Percentiles rank a stretch among this genome's conserved stretches.
phyloP scores from a whole-genome alignment of 1,140 invertebrate genomes.

The Papilio dardanus region DNA sequence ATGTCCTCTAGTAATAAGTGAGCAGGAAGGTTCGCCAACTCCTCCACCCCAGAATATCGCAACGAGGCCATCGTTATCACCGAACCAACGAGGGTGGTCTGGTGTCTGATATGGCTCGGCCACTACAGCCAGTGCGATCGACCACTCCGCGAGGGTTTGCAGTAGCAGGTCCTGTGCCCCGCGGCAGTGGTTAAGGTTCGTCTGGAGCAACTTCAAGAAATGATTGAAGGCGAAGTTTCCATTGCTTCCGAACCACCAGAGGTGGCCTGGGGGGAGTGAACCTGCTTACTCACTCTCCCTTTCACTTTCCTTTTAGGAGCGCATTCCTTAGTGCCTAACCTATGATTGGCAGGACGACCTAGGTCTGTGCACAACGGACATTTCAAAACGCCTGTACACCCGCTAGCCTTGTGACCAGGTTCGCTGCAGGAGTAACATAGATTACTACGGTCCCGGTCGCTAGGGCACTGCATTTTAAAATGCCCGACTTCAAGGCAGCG shows the following conservation, averaged over 20 bases:
- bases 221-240: neutral
- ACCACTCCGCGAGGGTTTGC: constrained; percentile 42
- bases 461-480: constrained; percentile 12
- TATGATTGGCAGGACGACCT: neutral
- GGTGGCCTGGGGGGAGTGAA: neutral
- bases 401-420: constrained; percentile 24
- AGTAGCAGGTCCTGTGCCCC: constrained; percentile 42
- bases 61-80: constrained; percentile 35
- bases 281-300: neutral
- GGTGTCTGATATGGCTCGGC: constrained; percentile 45
- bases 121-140: constrained; percentile 40
- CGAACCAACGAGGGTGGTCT: constrained; percentile 40
- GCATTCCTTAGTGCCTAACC: neutral
- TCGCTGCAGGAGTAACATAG: constrained; percentile 36
- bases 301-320: neutral
- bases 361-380: neutral
- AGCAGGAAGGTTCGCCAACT: constrained; percentile 11
- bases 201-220: neutral
- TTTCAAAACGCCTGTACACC: neutral
- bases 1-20: neutral
- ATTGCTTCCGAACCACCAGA: neutral
- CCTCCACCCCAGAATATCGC: constrained; percentile 41
- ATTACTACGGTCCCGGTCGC: constrained; percentile 1
- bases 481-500: constrained; percentile 33
- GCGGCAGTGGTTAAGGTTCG: constrained; percentile 41